Base-by-base conservation (phyloP, 1,140 invertebrate genomes). In the Zeugodacus cucurbitae region DNA sequence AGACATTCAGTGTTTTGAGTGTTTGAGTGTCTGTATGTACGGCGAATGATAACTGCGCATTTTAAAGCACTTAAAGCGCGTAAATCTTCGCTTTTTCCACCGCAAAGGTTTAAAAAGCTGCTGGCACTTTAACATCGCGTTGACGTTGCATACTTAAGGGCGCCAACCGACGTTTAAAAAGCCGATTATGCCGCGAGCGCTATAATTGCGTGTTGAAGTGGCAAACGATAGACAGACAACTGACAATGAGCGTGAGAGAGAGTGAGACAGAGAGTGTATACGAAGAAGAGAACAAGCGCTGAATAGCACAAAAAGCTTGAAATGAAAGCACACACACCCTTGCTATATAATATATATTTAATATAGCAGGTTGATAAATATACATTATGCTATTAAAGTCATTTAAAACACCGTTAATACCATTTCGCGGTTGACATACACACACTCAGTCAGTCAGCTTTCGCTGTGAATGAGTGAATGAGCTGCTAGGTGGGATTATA, bases 131-230 rank as follows among this genome's bases (percentile, higher is more conserved):
- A 41, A 74, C 48, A 5, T 17, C 34, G 67, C 67, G 34, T 74
- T 74, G 67, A 41, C 67, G 34, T 74, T 74, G 34, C 67, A 74
- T 74, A 74, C 34, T 74, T 41, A 74, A 74, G 32, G 37, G 67
- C 67, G 67, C 67, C 67, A n/a, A 32, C 41, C 20, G 7, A 34
- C 67, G 34, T 74, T 41, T 74, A 41, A 74, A 74, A 41, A 41
- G 64, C 14, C 17, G 34, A 74, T 74, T 74, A 74, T 34, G 34
- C 34, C 67, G 34, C 67, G 67, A n/a, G n/a, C 34, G 67, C 67
- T 17, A 74, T 74, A 74, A 74, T 74, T 74, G 67, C 67, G 67
- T 74, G 34, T 41, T 74, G 67, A 74, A 41, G 67, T 74, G 67
- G 34, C 67, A 74, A 74, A 41, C 17, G 34, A 20, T 74, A 74